Conservation (phyloP, 2,888 invertebrate genomes). For the Amphimallon solstitiale region DNA sequence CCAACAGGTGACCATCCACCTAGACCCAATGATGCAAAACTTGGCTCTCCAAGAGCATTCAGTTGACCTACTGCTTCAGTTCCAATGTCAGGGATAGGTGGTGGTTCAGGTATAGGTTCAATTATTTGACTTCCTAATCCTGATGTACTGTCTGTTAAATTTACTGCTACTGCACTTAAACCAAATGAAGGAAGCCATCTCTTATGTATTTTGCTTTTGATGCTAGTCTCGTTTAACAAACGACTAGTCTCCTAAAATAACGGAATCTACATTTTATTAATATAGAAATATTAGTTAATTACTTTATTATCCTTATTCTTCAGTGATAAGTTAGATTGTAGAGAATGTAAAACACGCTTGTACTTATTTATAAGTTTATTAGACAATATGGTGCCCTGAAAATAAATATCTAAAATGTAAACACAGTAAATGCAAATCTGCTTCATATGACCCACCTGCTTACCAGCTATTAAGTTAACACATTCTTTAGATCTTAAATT, state of each 20-base stretch:
- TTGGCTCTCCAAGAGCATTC: constrained; percentile 74
- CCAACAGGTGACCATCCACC: constrained; percentile 88
- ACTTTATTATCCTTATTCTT: neutral
- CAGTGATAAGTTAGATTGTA: constrained; percentile 15
- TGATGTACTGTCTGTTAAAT: constrained; percentile 47
- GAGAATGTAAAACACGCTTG: constrained; percentile 13
- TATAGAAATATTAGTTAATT: neutral
- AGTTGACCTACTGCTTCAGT: constrained; percentile 54
- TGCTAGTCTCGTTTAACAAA: neutral
- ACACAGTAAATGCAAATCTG: too few species aligned
- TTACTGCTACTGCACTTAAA: constrained; percentile 32
- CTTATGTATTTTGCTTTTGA: neutral
- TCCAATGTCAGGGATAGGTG: constrained; percentile 54
- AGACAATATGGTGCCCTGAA: constrained; percentile 8
- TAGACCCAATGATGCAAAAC: constrained; percentile 83
- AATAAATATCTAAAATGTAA: neutral
- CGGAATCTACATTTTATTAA: neutral
- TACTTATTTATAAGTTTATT: constrained; percentile 20
- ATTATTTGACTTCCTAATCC: constrained; percentile 27
- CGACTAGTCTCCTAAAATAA: constrained; percentile 2
- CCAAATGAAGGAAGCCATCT: constrained; percentile 4
- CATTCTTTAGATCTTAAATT: neutral
- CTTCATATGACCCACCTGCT: neutral
- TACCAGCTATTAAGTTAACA: neutral
- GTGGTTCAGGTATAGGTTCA: constrained; percentile 49